Conservation (phyloP, 1,140 invertebrate genomes). For the Pseudomyrmex cubaensis region DNA sequence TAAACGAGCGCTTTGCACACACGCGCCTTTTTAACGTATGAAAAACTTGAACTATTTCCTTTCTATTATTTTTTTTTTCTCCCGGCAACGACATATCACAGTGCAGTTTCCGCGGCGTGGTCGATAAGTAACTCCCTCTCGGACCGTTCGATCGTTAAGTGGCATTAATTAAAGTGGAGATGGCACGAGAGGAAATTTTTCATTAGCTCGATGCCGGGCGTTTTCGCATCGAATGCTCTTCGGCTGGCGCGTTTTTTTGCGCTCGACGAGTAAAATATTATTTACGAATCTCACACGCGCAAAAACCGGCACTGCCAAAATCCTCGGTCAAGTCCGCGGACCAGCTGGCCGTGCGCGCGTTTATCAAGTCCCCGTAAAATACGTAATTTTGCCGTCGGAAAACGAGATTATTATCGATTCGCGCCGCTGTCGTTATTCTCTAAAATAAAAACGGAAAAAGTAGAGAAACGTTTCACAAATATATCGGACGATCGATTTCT, state of each 20-base stretch:
- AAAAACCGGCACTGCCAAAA: neutral
- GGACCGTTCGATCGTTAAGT: conserved; percentile 21
- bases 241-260: neutral
- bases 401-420: conserved; percentile 16
- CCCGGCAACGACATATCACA: neutral
- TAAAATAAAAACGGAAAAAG: neutral
- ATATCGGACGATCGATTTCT: conserved; percentile 23
- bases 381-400: neutral
- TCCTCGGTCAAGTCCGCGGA: neutral
- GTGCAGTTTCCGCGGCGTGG: neutral
- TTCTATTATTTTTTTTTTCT: neutral
- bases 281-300: neutral
- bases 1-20: conserved; percentile 17
- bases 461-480: neutral
- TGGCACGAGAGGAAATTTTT: conserved; percentile 26
- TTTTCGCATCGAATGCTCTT: neutral
- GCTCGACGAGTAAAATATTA: neutral
- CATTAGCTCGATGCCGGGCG: neutral
- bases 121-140: conserved; percentile 25
- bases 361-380: conserved; percentile 16
- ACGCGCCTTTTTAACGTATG: neutral
- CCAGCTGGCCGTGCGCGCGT: neutral
- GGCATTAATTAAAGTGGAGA: conserved; percentile 38
- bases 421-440: neutral
- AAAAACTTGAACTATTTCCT: conserved; percentile 6